Evolutionary conservation across 2,888 invertebrate species (phyloP).

Genomic region (Operophtera brumata): DNA sequence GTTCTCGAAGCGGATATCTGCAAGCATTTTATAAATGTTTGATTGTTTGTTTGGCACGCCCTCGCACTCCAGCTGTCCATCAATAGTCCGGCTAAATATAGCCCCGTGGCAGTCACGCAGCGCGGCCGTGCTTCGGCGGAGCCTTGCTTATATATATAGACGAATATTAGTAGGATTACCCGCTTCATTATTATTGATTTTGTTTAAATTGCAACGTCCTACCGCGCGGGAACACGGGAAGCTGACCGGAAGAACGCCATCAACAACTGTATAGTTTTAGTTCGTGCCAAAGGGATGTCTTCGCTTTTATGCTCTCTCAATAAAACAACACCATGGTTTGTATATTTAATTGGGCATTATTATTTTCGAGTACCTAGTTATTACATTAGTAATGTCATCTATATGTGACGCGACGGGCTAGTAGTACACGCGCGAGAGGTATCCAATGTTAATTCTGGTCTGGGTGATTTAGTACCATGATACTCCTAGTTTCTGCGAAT

Average conservation of each 20-base stretch:
- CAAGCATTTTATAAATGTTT: conserved; percentile 30
- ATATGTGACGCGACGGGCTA: too few relatives aligned
- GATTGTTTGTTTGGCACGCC: conserved; percentile 62
- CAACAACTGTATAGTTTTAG: conserved; percentile 6
- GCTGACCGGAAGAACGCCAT: neutral
- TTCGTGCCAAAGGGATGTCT: conserved; percentile 13
- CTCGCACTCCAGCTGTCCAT: conserved; percentile 55
- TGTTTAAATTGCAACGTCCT: conserved; percentile 19
- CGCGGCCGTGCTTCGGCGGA: conserved; percentile 20
- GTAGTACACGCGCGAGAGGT: too few relatives aligned
- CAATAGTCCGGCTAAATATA: conserved; percentile 36
- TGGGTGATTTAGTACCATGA: too few relatives aligned
- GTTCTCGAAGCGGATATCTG: conserved; percentile 20
- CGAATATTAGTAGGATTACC: too few relatives aligned
- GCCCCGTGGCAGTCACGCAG: conserved; percentile 23
- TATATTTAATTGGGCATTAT: neutral
- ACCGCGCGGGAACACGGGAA: neutral
- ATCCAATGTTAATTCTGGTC: too few relatives aligned
- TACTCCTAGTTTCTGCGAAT: too few relatives aligned
- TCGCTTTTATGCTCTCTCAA: conserved; percentile 7
- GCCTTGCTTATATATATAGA: conserved; percentile 25
- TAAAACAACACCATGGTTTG: too few relatives aligned
- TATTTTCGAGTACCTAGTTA: neutral
- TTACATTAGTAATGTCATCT: too few relatives aligned
- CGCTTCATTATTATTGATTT: conserved; percentile 22